A percentile compares a stretch with the other conserved stretches of the same genome.
phyloP scores from a whole-genome alignment of 1,140 invertebrate genomes.

The Nylanderia fulva region DNA sequence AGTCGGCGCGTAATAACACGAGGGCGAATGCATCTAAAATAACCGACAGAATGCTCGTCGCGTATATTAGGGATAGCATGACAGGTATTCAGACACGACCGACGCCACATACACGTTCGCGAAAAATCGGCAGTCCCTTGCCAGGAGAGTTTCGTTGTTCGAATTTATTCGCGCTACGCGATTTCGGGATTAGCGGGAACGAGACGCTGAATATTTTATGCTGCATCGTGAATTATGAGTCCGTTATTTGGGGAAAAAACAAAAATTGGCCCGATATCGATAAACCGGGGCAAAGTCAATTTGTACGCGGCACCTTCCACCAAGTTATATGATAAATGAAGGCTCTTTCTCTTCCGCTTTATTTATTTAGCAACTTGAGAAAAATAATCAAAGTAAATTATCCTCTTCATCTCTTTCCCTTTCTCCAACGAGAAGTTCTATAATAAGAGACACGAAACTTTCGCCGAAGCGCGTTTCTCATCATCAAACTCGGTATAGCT shows the following conservation, averaged over 20 bases:
- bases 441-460: conserved; percentile 35
- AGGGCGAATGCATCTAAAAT: conserved; percentile 67
- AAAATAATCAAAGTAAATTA: not conserved
- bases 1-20: conserved; percentile 30
- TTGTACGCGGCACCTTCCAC: not conserved
- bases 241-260: not conserved
- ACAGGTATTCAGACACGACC: conserved; percentile 45
- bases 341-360: not conserved
- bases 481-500: conserved; percentile 32
- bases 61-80: conserved; percentile 60
- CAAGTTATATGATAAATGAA: conserved; percentile 22
- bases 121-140: conserved; percentile 39
- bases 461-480: not conserved
- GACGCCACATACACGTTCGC: not conserved
- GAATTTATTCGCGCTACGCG: not conserved
- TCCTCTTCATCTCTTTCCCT: not conserved
- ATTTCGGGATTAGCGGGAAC: not conserved
- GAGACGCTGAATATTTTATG: conserved; percentile 46
- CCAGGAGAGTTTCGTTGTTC: not conserved
- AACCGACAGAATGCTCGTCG: conserved; percentile 61
- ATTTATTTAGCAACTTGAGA: not conserved
- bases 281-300: conserved; percentile 29
- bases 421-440: not conserved
- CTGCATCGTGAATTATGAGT: conserved; percentile 22
- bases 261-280: conserved; percentile 31